Conservation (phyloP, 2,113 vertebrate genomes). For the Desmodus rotundus region DNA sequence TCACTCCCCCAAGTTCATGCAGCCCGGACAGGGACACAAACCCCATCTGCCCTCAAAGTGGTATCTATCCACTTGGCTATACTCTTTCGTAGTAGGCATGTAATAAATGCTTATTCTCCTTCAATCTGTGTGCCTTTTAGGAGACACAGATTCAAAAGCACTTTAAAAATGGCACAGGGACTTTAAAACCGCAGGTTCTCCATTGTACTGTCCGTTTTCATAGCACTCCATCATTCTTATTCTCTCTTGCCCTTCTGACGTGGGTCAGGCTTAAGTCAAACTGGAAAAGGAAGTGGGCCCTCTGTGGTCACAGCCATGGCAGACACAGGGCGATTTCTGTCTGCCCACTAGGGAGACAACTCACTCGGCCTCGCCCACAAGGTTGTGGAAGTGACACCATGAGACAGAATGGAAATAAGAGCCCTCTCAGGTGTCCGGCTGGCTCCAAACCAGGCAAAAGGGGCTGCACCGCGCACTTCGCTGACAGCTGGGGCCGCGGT, state of each 20-base stretch:
- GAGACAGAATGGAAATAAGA: neutral
- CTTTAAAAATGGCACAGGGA: neutral
- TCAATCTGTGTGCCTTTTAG: neutral
- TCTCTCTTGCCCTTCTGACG: neutral
- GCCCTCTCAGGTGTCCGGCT: neutral
- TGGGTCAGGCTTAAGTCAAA: neutral
- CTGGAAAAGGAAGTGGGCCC: neutral
- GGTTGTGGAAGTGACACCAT: neutral
- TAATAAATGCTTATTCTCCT: neutral
- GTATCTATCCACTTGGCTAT: fast-evolving
- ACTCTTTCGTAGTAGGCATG: neutral
- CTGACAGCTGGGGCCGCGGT: fast-evolving
- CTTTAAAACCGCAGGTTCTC: neutral
- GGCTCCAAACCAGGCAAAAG: neutral
- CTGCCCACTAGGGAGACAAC: neutral
- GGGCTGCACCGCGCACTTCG: fast-evolving
- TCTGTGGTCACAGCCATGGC: neutral
- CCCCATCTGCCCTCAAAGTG: neutral
- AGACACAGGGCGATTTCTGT: neutral
- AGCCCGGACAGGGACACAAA: neutral
- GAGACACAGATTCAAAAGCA: neutral
- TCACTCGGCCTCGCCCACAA: neutral
- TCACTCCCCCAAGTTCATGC: neutral
- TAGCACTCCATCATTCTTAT: neutral
- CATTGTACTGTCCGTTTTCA: neutral